Evolutionary conservation across 2,888 invertebrate genomes (phyloP).

Genomic region (Nymphalis urticae): DNA sequence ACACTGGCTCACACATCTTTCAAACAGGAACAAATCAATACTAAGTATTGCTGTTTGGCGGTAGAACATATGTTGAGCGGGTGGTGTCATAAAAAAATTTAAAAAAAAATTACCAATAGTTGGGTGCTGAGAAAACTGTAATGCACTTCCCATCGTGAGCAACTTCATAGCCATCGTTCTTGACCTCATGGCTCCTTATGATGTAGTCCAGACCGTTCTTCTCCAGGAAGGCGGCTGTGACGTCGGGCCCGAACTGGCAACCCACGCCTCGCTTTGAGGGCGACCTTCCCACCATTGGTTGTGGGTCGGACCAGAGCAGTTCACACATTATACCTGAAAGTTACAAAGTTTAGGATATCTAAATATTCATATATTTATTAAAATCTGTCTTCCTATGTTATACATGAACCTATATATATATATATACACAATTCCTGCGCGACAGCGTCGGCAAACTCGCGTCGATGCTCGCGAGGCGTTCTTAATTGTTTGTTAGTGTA

Average conservation of each 20-base stretch:
- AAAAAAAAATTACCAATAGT: conserved; percentile 91
- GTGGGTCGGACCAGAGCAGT: conserved; percentile 99
- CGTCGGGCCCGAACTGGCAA: conserved; percentile 99
- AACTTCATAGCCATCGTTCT: conserved; percentile 96
- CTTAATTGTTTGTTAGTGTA: no score
- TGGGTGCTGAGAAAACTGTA: conserved; percentile 99
- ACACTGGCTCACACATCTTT: no score
- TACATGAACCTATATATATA: no score
- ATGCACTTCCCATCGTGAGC: conserved; percentile 98
- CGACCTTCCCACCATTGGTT: conserved; percentile 91
- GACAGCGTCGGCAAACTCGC: no score
- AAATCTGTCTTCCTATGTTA: no score
- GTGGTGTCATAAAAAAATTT: no score
- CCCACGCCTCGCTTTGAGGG: conserved; percentile 99
- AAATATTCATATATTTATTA: background rate
- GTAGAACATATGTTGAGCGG: no score
- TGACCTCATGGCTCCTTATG: conserved; percentile 98
- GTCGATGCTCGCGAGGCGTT: no score
- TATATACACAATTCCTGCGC: no score
- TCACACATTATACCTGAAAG: conserved; percentile 95
- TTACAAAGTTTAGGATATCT: background rate
- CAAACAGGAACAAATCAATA: no score
- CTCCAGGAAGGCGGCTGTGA: conserved; percentile 92
- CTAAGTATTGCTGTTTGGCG: no score
- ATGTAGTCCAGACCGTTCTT: conserved; percentile 95